Evolutionary conservation across 2,113 vertebrate species (phyloP), one percentile per base, ranked within the genome.

Genomic region (Candoia aspera): DNA sequence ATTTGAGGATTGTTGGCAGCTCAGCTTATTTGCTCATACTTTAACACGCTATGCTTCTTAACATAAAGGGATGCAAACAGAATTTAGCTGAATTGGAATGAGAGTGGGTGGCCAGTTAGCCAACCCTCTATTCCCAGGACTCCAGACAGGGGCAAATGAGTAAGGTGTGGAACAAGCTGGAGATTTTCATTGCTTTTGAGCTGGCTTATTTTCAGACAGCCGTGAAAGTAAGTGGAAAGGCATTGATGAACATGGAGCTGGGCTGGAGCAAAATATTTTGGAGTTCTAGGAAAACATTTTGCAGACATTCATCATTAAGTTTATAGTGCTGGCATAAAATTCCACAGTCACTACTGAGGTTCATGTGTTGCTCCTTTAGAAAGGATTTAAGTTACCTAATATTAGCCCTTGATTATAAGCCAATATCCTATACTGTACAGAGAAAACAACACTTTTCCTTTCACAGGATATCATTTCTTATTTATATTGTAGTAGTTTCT

Each of bases 41-140:
- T 95, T 94, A 83, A 93, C 90, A 93, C 29, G 92, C 86, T 94
- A 24, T 84, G 53, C 95, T 96, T 95, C 64, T 95, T 90, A 90
- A 88, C 21, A 87, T n/a, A 90, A 94, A 94, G 13, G 54, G 93
- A 46, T 62, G 85, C 73, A 94, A 94, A 86, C 9, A 90, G 60
- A 86, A 95, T 94, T 96, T 93, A 86, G 26, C 55, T 89, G 73
- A 94, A 90, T 42, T 46, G 90, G 83, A 21, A 85, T 92, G 33
- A 91, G 88, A 57, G 57, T 88, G 9, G 83, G 12, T 21, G 93
- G 83, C 1, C 6, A 3, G 0, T 55, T 89, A 24, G 12, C 29
- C 54, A 91, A 64, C 87, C 1, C 10, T 0, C 6, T 3, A 12
- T 42, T 91, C 11, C 90, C 59, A 87, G 17, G 91, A 60, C 54